Evolutionary conservation across 2,113 vertebrate species (phyloP), one percentile per base, ranked within the genome.

Genomic region (Vicugna pacos): DNA sequence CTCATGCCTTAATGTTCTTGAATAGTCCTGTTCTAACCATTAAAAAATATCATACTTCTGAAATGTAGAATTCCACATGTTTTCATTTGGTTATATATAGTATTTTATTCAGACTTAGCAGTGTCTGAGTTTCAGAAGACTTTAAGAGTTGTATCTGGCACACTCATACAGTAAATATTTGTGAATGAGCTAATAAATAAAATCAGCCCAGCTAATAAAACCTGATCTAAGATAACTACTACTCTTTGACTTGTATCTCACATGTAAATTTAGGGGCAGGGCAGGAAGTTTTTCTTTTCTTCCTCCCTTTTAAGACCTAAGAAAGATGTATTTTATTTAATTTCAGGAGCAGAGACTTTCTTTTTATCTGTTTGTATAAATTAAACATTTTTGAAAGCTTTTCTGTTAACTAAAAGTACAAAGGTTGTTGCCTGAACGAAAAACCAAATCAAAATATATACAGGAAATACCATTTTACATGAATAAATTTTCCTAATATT

Each of bases 361-460:
- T 28, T 82, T 93, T 89, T 89, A 50, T 85, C 38, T 84, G 24
- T 77, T 87, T 64, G 2, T 92, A 3, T 96, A 75, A 52, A 46
- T 87, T 93, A 96, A 88, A 65, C 7, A 46, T 80, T 88, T 92
- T 79, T 30, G 6, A 92, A 85, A 92, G n/a, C 46, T 93, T 91
- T 89, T 77, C 38, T 97, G 70, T 26, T 69, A 88, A 72, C 62
- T 58, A 32, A 46, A 94, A 90, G n/a, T 91, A 93, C 72, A 97
- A 58, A 91, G 26, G 4, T 91, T 72, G 13, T 88, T 88, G 19
- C 52, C 15, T 67, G 7, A 88, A 79, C 93, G 64, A 94, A 52
- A 90, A 89, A 30, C 26, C 13, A 62, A 8, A 80, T 89, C 32
- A 96, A 83, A 70, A 96, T 83, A 67, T 24, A 67, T 10, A 58